Conservation (phyloP, 2,888 invertebrate genomes). For the Leptopilina drosophilae region DNA sequence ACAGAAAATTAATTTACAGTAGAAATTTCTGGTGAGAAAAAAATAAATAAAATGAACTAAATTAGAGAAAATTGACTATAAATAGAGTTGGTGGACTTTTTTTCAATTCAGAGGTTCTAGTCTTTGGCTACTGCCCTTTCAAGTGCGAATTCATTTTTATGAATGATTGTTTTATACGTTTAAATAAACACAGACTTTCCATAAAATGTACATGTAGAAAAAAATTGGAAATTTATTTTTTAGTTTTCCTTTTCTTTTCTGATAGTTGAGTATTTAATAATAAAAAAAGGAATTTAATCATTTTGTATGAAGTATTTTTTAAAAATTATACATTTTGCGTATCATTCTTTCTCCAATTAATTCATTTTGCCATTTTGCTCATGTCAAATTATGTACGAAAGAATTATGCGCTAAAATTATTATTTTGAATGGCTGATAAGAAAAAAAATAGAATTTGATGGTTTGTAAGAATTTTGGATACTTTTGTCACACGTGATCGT, state of each 20-base stretch:
- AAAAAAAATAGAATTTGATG: neutral
- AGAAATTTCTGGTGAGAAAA: too few relatives aligned
- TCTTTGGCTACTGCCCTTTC: constrained; percentile 28
- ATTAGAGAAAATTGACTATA: too few relatives aligned
- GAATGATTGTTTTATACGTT: constrained; percentile 1
- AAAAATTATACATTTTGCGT: neutral
- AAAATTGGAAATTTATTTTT: neutral
- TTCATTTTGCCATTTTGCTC: neutral
- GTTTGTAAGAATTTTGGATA: neutral
- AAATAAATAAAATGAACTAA: too few relatives aligned
- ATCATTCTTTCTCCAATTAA: neutral
- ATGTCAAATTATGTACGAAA: neutral
- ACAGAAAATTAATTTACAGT: too few relatives aligned
- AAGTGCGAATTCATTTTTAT: constrained; percentile 1
- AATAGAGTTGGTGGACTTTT: neutral
- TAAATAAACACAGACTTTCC: neutral
- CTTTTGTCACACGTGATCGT: constrained; percentile 20
- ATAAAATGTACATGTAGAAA: neutral
- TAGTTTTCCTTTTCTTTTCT: neutral
- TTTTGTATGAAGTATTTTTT: neutral
- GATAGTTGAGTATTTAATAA: neutral
- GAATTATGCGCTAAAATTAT: neutral
- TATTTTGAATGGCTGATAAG: neutral
- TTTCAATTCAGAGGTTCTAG: constrained; percentile 18
- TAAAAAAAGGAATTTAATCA: neutral